Evolutionary conservation across 53 echinoderm and acorn worm species (phyloP).

Genomic region (Crossaster papposus): DNA sequence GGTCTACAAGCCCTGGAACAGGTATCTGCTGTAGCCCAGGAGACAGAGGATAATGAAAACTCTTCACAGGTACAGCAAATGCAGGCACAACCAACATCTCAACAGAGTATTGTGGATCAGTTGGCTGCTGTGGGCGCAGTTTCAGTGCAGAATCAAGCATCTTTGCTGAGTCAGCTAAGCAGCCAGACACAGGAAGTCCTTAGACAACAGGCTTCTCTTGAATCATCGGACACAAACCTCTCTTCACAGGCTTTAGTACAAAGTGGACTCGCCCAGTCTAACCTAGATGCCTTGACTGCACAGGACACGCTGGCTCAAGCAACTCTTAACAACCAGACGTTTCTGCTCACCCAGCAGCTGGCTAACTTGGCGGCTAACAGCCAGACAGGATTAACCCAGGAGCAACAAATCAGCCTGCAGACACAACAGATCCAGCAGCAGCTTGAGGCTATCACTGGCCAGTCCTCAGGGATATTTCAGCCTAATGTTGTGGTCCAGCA

Average conservation of each 20-base stretch:
- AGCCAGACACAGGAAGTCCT: slow-evolving; percentile 71
- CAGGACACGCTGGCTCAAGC: slow-evolving; percentile 75
- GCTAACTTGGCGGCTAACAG: slow-evolving; percentile 56
- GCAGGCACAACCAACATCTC: slow-evolving; percentile 50
- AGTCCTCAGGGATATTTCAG: slow-evolving; percentile 76
- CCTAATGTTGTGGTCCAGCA: slow-evolving; percentile 60
- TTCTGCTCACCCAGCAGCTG: slow-evolving; percentile 71
- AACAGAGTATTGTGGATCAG: slow-evolving; percentile 72
- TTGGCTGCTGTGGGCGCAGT: slow-evolving; percentile 58
- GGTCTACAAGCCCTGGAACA: slow-evolving; percentile 82
- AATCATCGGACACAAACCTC: slow-evolving; percentile 59
- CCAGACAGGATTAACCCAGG: slow-evolving; percentile 73
- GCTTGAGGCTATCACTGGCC: slow-evolving; percentile 93
- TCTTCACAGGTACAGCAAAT: slow-evolving; percentile 33
- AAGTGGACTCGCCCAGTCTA: slow-evolving; percentile 61
- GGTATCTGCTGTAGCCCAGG: slow-evolving; percentile 44
- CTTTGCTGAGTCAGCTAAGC: slow-evolving; percentile 62
- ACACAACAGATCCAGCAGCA: slow-evolving; percentile 98
- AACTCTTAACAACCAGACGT: slow-evolving; percentile 57
- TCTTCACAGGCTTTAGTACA: slow-evolving; percentile 76
- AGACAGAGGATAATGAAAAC: slow-evolving; percentile 20
- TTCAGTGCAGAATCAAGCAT: slow-evolving; percentile 59
- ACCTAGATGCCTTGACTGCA: slow-evolving; percentile 66
- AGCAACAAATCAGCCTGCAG: slow-evolving; percentile 91
- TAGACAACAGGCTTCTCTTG: slow-evolving; percentile 69